Percentiles rank a stretch among this genome's conserved stretches.
phyloP scores from a whole-genome alignment of 2,888 invertebrate genomes.

The Monochamus alternatus region DNA sequence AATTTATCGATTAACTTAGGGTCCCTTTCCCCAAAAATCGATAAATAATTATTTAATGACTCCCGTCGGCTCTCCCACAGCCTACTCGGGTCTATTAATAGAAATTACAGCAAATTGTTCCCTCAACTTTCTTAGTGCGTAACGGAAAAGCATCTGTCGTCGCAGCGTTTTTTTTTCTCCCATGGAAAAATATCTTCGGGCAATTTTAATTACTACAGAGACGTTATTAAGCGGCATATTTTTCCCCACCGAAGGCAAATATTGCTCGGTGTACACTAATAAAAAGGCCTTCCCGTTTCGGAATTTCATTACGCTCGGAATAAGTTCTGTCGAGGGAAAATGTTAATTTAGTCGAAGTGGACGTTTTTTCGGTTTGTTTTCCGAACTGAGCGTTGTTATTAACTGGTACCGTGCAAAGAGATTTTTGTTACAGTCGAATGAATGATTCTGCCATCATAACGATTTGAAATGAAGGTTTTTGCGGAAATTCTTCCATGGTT shows the following conservation, averaged over 20 bases:
- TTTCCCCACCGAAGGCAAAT: slow-evolving; percentile 17
- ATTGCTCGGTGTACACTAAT: slow-evolving; percentile 31
- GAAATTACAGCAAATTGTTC: slow-evolving; percentile 16
- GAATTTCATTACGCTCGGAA: slow-evolving; percentile 36
- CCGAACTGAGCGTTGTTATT: slow-evolving; percentile 31
- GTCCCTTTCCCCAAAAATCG: slow-evolving; percentile 15
- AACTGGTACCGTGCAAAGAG: background rate
- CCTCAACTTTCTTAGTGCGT: background rate
- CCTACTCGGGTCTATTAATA: slow-evolving; percentile 5
- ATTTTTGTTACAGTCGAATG: slow-evolving; percentile 14
- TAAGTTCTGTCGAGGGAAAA: slow-evolving; percentile 34
- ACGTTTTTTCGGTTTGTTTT: slow-evolving; percentile 31
- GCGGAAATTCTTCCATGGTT: too few relatives aligned
- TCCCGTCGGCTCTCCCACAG: background rate
- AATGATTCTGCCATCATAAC: background rate
- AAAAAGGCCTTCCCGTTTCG: slow-evolving; percentile 30
- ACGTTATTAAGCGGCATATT: slow-evolving; percentile 39
- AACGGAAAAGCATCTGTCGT: slow-evolving; percentile 11
- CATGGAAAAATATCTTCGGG: slow-evolving; percentile 39
- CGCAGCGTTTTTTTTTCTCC: background rate
- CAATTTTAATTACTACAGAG: slow-evolving; percentile 44
- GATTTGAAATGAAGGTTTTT: background rate
- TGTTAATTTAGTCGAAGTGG: slow-evolving; percentile 39
- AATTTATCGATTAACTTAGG: slow-evolving; percentile 19
- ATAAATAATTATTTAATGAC: slow-evolving; percentile 25